A percentile compares a stretch with the other conserved stretches of the same genome.
Evolutionary conservation across 2,888 invertebrate genomes (phyloP).

Genomic region (Odontothrips loti): DNA sequence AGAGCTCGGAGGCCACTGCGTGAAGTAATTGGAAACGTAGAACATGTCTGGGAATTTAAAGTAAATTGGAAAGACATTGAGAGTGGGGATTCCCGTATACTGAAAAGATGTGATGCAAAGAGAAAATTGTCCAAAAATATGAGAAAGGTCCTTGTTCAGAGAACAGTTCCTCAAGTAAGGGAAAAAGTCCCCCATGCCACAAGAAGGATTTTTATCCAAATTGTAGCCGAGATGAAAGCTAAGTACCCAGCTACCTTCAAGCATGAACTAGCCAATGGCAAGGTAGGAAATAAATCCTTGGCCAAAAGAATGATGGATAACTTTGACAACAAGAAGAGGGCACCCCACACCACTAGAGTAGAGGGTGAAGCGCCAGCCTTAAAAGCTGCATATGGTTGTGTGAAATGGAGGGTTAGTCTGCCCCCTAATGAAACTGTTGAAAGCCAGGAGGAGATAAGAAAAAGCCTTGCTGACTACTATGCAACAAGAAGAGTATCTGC

Average conservation of each 20-base stretch:
- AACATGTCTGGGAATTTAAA: background rate
- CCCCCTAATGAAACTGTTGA: background rate
- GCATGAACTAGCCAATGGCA: background rate
- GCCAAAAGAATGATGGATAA: background rate
- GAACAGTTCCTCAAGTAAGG: background rate
- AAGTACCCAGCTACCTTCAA: background rate
- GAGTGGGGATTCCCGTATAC: background rate
- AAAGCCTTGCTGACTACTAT: background rate
- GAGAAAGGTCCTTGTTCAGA: background rate
- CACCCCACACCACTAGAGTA: background rate
- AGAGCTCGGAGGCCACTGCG: background rate
- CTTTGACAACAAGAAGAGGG: background rate
- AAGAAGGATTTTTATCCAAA: background rate
- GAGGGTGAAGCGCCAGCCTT: background rate
- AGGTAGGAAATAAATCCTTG: background rate
- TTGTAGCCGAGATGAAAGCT: background rate
- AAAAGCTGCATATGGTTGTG: background rate
- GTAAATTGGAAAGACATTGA: background rate
- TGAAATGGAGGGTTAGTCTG: background rate
- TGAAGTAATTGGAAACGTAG: background rate
- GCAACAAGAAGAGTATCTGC: background rate
- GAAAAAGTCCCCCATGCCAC: background rate
- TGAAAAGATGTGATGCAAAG: background rate
- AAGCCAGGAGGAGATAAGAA: background rate
- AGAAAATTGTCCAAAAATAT: background rate